These are phyloP conservation scores for Labia minor DNA, from an alignment of 2,888 invertebrate species.

Conservation along the genomic window DNA sequence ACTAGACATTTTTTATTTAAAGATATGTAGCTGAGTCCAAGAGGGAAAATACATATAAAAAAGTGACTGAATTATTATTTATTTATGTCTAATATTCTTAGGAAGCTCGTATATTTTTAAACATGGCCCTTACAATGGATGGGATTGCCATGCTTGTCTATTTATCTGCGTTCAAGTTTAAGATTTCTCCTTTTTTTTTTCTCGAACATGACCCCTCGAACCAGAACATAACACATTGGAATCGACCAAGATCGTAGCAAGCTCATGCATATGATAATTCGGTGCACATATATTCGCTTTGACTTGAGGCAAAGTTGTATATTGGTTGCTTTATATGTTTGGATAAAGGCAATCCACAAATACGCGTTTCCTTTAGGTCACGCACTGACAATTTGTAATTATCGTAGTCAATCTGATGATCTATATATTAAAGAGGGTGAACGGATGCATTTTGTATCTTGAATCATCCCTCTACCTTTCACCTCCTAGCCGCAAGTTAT, in stretches of 20 bases:
- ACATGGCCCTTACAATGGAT: neutral
- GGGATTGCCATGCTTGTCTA: neutral
- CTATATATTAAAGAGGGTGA: neutral
- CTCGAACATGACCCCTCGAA: slow-evolving; percentile 2
- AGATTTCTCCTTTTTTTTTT: neutral
- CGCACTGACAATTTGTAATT: slow-evolving; percentile 1
- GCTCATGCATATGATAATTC: slow-evolving; percentile 1
- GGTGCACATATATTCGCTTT: slow-evolving; percentile 7
- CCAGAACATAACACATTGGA: neutral
- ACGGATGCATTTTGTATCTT: neutral
- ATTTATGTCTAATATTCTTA: slow-evolving; percentile 13
- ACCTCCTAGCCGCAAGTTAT: neutral
- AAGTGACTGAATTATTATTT: slow-evolving; percentile 1
- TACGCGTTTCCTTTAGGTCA: neutral
- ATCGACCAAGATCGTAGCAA: neutral
- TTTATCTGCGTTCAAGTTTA: neutral
- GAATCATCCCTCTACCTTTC: neutral
- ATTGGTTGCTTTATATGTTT: neutral
- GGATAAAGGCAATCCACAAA: neutral
- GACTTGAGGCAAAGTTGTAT: slow-evolving; percentile 13
- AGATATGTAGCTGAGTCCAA: no score
- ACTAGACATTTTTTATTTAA: no score
- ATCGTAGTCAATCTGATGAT: neutral
- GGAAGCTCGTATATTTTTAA: neutral
- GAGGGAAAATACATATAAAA: neutral